These are phyloP conservation scores for Emys orbicularis DNA, from an alignment of 2,797 vertebrate genomes.

Conservation along the genomic window DNA sequence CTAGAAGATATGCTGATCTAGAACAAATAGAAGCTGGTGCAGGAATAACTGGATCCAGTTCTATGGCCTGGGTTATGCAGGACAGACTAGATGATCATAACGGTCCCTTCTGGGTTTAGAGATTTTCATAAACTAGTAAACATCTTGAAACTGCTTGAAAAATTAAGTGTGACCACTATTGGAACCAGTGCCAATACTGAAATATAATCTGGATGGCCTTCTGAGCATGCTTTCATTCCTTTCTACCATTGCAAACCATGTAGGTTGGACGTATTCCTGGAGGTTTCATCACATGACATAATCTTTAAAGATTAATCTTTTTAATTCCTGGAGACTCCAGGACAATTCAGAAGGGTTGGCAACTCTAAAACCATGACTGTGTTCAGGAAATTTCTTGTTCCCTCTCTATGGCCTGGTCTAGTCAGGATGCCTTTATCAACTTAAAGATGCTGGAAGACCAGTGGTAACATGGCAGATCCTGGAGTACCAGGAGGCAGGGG, in stretches of 20 bases:
- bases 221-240: slow-evolving; percentile 16
- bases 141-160: slow-evolving; percentile 3
- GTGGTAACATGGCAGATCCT: not conserved
- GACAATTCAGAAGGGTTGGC: not conserved
- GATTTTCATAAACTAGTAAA: not conserved
- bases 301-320: not conserved
- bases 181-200: not conserved
- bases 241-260: not conserved
- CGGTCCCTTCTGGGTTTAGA: slow-evolving; percentile 26
- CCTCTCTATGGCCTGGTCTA: not conserved
- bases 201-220: not conserved
- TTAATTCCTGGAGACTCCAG: not conserved
- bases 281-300: not conserved
- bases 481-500: not conserved
- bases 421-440: not conserved
- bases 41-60: not conserved
- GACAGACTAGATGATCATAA: not conserved
- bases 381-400: slow-evolving; percentile 8
- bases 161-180: not conserved
- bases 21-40: not conserved
- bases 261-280: not conserved
- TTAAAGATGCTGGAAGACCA: not conserved
- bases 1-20: not conserved
- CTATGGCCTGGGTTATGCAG: not conserved
- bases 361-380: not conserved